Percentiles rank a stretch among this genome's conserved stretches.
Evolutionary conservation across 2,797 vertebrate species (phyloP).

Genomic region (Enteromius trimaculatus): DNA sequence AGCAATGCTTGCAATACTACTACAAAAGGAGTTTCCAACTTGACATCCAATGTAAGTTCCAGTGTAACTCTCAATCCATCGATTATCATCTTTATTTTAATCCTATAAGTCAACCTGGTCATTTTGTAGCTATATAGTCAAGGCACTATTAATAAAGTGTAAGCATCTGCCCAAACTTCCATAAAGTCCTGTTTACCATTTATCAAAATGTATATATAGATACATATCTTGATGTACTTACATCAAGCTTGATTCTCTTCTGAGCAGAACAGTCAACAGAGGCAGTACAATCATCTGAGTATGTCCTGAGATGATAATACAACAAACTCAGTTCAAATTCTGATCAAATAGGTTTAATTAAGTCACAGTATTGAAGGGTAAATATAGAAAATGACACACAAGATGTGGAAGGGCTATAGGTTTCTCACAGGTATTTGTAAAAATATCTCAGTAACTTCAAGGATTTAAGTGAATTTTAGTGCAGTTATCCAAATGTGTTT

Average conservation of each 20-base stretch:
- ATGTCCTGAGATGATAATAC: slow-evolving; percentile 73
- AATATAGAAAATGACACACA: background rate
- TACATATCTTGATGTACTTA: slow-evolving; percentile 65
- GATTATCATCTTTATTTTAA: background rate
- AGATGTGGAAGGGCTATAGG: background rate
- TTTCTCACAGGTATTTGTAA: background rate
- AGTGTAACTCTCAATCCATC: background rate
- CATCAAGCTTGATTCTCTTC: slow-evolving; percentile 92
- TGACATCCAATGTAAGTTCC: background rate
- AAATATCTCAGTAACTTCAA: background rate
- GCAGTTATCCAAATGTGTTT: background rate
- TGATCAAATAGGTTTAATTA: background rate
- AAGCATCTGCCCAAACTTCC: background rate
- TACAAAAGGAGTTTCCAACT: background rate
- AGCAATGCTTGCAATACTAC: background rate
- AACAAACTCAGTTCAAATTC: slow-evolving; percentile 33
- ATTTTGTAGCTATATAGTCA: background rate
- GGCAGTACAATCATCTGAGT: slow-evolving; percentile 79
- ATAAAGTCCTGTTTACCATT: background rate
- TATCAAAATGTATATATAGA: background rate
- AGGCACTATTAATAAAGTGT: background rate
- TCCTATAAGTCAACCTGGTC: background rate
- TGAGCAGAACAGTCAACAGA: slow-evolving; percentile 60
- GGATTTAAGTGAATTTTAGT: background rate
- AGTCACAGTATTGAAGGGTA: slow-evolving; percentile 5